Evolutionary conservation across 2,888 invertebrate species (phyloP).

Genomic region (Drosophila pseudotalamancana): DNA sequence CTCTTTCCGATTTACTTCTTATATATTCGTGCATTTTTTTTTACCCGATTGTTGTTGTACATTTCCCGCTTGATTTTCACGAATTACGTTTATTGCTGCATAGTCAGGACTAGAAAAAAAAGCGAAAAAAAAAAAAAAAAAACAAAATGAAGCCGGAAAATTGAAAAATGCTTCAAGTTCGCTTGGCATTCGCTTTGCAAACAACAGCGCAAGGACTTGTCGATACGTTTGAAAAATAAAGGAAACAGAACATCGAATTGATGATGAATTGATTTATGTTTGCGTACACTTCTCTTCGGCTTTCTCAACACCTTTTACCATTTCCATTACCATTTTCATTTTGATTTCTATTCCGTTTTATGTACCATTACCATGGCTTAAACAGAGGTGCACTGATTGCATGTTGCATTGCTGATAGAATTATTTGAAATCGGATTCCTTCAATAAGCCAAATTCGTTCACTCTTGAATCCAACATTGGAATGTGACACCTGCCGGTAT

Average conservation of each 20-base stretch:
- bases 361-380: background rate
- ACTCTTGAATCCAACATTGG: constrained; percentile 6
- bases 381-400: constrained; percentile 28
- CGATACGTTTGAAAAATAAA: constrained; percentile 34
- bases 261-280: constrained; percentile 70
- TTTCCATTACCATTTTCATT: constrained; percentile 14
- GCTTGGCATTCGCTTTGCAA: constrained; percentile 63
- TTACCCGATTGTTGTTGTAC: constrained; percentile 1
- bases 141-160: constrained; percentile 25
- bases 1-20: constrained; percentile 36
- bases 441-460: constrained; percentile 14
- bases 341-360: constrained; percentile 11
- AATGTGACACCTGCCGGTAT: background rate
- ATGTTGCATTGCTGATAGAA: constrained; percentile 4
- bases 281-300: constrained; percentile 21
- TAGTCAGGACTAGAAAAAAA: constrained; percentile 15
- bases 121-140: background rate
- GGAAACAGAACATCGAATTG: constrained; percentile 49
- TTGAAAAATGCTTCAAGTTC: constrained; percentile 66
- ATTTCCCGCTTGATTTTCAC: constrained; percentile 54
- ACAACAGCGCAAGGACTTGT: constrained; percentile 47
- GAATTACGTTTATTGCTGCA: constrained; percentile 61
- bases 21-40: background rate
- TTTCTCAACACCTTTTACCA: constrained; percentile 26
- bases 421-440: constrained; percentile 18